phyloP scores from a whole-genome alignment of 1,140 invertebrate species.

The Aphelenchoides avenae region DNA sequence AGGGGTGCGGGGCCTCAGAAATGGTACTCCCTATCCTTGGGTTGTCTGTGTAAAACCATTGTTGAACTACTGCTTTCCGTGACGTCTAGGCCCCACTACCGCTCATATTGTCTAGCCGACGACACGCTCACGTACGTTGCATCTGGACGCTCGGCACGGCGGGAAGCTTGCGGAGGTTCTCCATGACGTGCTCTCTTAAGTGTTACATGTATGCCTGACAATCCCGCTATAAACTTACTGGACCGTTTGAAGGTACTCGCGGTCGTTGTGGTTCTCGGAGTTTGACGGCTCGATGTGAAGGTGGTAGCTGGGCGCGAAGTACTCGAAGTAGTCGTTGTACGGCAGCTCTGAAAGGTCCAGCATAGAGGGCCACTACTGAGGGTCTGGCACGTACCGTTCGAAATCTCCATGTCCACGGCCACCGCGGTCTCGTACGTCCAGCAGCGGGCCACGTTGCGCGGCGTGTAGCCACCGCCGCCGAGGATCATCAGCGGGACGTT shows the following conservation, averaged over 20 bases:
- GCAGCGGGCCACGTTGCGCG: constrained; percentile 92
- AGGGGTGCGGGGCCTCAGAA: no score
- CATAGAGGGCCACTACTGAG: not conserved
- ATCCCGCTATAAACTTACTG: constrained; percentile 13
- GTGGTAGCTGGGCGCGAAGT: constrained; percentile 85
- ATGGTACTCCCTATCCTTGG: no score
- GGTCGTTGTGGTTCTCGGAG: constrained; percentile 96
- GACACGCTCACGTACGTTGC: constrained; percentile 69
- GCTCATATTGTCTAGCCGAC: no score
- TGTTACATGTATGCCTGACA: constrained; percentile 8
- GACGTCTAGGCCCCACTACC: no score
- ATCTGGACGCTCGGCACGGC: constrained; percentile 97
- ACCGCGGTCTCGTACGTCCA: constrained; percentile 99
- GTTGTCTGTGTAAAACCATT: no score
- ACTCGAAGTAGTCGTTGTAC: constrained; percentile 99
- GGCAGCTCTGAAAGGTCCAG: constrained; percentile 72
- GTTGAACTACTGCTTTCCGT: no score
- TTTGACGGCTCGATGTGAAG: constrained; percentile 97
- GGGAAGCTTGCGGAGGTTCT: constrained; percentile 92
- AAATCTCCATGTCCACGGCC: constrained; percentile 87
- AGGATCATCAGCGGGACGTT: constrained; percentile 89
- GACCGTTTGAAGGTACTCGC: constrained; percentile 80
- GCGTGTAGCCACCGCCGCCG: constrained; percentile 94
- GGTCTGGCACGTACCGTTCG: constrained; percentile 69
- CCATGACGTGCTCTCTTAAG: constrained; percentile 88